A percentile compares a stretch with the other conserved stretches of the same genome.
These are phyloP conservation scores for Dinoponera quadriceps DNA, from an alignment of 1,140 invertebrate species.

Conservation along the genomic window DNA sequence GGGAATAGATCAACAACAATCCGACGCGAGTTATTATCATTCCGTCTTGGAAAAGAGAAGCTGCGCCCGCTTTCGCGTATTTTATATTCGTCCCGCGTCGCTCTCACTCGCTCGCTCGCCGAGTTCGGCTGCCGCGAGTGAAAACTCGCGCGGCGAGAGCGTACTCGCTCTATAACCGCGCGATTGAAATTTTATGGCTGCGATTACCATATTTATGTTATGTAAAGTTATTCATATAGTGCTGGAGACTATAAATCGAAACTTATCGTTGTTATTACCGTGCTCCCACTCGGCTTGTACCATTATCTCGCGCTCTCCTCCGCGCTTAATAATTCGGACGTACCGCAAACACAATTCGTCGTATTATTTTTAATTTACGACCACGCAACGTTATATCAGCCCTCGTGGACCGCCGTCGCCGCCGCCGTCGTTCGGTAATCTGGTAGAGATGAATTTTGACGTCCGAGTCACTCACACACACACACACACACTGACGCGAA, in stretches of 20 bases:
- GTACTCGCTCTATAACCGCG: conserved; percentile 55
- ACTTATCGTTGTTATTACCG: conserved; percentile 61
- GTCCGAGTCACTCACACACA: no score
- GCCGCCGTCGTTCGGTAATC: neutral
- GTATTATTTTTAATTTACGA: conserved; percentile 34
- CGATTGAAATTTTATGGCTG: conserved; percentile 61
- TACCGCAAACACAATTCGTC: conserved; percentile 27
- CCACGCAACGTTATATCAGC: neutral
- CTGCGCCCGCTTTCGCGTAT: conserved; percentile 31
- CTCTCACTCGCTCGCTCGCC: conserved; percentile 28
- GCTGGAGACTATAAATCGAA: conserved; percentile 62
- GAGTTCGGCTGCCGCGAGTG: conserved; percentile 35
- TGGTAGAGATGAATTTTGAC: neutral
- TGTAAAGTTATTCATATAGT: conserved; percentile 63
- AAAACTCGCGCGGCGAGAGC: conserved; percentile 29
- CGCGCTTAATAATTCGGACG: conserved; percentile 38
- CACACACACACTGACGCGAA: no score
- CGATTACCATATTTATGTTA: conserved; percentile 61
- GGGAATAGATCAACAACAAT: conserved; percentile 45
- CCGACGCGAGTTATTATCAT: conserved; percentile 11
- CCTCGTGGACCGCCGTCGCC: no score
- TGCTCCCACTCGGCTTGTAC: conserved; percentile 45
- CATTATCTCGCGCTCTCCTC: conserved; percentile 38
- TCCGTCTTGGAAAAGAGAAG: conserved; percentile 14
- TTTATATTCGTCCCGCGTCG: conserved; percentile 53